phyloP scores from a whole-genome alignment of 92 coral and sea anemone species.

The Heteractis magnifica region DNA sequence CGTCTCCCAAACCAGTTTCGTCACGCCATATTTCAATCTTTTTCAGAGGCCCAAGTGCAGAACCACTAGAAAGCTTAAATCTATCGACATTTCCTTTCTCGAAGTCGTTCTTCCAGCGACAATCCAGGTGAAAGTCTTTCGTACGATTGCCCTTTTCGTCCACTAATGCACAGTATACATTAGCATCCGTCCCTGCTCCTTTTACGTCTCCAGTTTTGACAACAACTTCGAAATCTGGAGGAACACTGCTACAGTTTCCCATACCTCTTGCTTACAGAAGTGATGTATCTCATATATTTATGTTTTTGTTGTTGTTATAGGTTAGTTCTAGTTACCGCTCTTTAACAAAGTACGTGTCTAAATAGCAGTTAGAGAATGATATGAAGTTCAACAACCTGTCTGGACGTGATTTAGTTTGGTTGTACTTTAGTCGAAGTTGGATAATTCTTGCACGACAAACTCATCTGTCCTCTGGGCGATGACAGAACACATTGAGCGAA shows the following conservation, averaged over 20 bases:
- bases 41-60: slow-evolving; percentile 72
- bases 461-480: background rate
- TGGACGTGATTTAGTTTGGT: background rate
- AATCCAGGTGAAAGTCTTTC: slow-evolving; percentile 78
- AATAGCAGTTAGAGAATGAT: background rate
- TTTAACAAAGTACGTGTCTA: background rate
- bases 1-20: slow-evolving; percentile 84
- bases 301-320: background rate
- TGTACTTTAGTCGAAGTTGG: background rate
- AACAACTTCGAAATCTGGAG: slow-evolving; percentile 87
- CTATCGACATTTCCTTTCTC: slow-evolving; percentile 93
- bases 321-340: background rate
- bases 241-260: slow-evolving; percentile 91
- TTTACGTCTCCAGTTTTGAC: slow-evolving; percentile 99
- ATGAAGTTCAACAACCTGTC: background rate
- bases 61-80: slow-evolving; percentile 76
- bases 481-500: background rate
- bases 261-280: slow-evolving; percentile 23
- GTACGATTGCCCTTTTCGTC: slow-evolving; percentile 78
- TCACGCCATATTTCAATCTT: slow-evolving; percentile 94
- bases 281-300: background rate
- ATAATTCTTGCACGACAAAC: background rate
- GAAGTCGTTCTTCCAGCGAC: slow-evolving; percentile 96
- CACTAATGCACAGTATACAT: slow-evolving; percentile 78
- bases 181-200: slow-evolving; percentile 97